Base-by-base conservation (phyloP, 2,888 invertebrate species). In the Hirtodrosophila cameraria region DNA sequence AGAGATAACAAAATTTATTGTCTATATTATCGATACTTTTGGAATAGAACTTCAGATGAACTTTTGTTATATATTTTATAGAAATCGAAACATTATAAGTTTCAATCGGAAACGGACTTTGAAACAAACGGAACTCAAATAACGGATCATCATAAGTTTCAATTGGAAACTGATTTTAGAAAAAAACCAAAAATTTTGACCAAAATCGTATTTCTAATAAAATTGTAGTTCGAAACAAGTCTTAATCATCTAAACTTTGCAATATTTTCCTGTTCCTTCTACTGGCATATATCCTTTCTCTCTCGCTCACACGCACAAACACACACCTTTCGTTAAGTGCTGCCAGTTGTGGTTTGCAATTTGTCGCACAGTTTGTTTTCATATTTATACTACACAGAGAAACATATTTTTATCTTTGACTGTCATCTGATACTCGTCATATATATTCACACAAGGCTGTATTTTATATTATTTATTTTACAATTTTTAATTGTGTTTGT, bases 371-470 rank as follows among this genome's bases (percentile, higher is more conserved):
- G 31, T 36, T 58, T 58, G 45, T 61, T 57, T 57, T 62, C 48
- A 45, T 68, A 73, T 66, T 83, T 64, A 61, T 64, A 53, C 58
- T 64, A 53, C 58, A 39, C 18, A 42, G 38, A 36, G 23, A 54
- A 62, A 62, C 54, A 62, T 67, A 68, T 79, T 73, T 75, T 64
- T 79, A 79, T 84, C 75, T 66, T 27, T n/a, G 45, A 30, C 49
- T 61, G 82, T 57, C 67, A 83, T 78, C 45, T 60, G 78, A 80
- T 82, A n/a, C n/a, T n/a, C n/a, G n/a, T n/a, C n/a, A n/a, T n/a
- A n/a, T n/a, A n/a, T n/a, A 69, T 62, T 16, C 54, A 18, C 36
- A 42, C 43, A 63, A 65, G 65, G 60, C 41, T 46, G 54, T 52
- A 35, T 62, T 61, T 23, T 23, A 23, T 23, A 7, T 64, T 69